Conservation (phyloP, 2,888 invertebrate species). For the Lampropteryx suffumata region DNA sequence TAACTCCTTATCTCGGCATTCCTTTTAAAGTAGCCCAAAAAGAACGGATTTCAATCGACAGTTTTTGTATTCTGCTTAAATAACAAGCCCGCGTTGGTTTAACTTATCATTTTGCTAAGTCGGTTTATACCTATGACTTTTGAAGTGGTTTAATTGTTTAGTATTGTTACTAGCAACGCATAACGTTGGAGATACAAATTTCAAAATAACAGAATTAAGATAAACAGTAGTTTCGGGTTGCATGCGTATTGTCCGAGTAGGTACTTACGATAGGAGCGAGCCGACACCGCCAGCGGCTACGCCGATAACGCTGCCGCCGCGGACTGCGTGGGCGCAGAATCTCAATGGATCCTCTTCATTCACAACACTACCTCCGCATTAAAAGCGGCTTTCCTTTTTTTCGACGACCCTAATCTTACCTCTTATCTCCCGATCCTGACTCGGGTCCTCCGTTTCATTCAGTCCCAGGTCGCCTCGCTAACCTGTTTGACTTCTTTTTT, state of each 20-base stretch:
- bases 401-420: slow-evolving; percentile 74
- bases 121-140: no score
- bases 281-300: slow-evolving; percentile 15
- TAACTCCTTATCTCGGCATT: slow-evolving; percentile 81
- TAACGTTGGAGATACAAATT: no score
- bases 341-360: slow-evolving; percentile 81
- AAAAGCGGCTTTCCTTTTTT: slow-evolving; percentile 78
- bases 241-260: background rate
- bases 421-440: slow-evolving; percentile 79
- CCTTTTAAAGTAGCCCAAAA: slow-evolving; percentile 76
- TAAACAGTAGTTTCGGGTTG: background rate
- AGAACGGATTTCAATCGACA: slow-evolving; percentile 61
- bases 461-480: slow-evolving; percentile 72
- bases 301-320: slow-evolving; percentile 32
- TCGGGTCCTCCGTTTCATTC: slow-evolving; percentile 78
- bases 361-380: slow-evolving; percentile 79
- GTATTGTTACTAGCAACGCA: no score
- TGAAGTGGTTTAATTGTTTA: no score
- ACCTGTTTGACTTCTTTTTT: slow-evolving; percentile 81
- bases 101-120: slow-evolving; percentile 1
- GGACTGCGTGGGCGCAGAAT: slow-evolving; percentile 71
- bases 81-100: slow-evolving; percentile 63
- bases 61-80: slow-evolving; percentile 70
- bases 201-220: no score
- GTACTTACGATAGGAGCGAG: background rate